Conservation (phyloP, 92 coral and sea anemone genomes). For the Siderastrea radians region DNA sequence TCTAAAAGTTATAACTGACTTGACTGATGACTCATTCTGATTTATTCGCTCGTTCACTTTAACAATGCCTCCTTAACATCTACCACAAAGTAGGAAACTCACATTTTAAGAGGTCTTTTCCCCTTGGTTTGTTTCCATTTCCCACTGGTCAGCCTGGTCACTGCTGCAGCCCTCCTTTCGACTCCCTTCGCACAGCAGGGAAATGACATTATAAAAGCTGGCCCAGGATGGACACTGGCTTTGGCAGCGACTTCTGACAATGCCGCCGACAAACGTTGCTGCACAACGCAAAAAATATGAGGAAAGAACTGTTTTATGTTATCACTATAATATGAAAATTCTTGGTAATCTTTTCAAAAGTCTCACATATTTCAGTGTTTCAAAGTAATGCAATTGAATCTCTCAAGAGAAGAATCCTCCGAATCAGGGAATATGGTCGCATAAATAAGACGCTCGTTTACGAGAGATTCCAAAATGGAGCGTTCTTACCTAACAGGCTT, state of each 20-base stretch:
- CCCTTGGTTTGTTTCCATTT: conserved; percentile 39
- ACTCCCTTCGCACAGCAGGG: conserved; percentile 76
- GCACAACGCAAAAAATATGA: neutral
- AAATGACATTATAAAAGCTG: conserved; percentile 81
- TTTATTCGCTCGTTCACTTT: neutral
- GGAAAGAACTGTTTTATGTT: neutral
- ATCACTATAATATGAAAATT: neutral
- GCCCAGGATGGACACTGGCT: conserved; percentile 76
- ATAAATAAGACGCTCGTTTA: no score
- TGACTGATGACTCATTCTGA: neutral
- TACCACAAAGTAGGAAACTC: neutral
- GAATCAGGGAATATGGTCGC: no score
- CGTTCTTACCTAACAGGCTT: no score
- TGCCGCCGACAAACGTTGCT: conserved; percentile 83
- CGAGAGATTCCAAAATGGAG: no score
- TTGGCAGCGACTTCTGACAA: conserved; percentile 76
- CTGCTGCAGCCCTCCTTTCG: conserved; percentile 22
- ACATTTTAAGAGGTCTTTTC: conserved; percentile 25
- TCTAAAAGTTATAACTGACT: neutral
- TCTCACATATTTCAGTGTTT: no score
- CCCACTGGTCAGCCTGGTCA: conserved; percentile 34
- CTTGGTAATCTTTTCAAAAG: no score
- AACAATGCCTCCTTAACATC: neutral
- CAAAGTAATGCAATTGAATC: no score
- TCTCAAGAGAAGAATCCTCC: no score